Evolutionary conservation across 1,140 invertebrate species (phyloP).

Genomic region (Hirudo medicinalis): DNA sequence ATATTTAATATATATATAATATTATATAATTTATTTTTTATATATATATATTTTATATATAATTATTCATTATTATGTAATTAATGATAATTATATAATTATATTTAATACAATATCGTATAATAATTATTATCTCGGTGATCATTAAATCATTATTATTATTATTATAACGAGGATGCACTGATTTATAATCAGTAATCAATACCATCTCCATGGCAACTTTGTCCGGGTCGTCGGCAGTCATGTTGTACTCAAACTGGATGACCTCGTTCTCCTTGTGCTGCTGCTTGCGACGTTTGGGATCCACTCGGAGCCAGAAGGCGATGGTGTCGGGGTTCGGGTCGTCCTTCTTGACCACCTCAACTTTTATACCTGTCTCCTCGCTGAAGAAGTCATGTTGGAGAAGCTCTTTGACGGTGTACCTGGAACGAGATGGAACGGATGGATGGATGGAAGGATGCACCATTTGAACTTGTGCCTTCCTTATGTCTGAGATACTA

Average conservation of each 20-base stretch:
- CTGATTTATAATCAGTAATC: slow-evolving; percentile 10
- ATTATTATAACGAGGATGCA: slow-evolving; percentile 5
- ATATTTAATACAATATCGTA: too few relatives aligned
- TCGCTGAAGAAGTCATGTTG: slow-evolving; percentile 95
- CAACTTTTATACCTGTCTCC: slow-evolving; percentile 81
- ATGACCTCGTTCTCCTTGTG: slow-evolving; percentile 99
- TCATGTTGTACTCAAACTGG: slow-evolving; percentile 93
- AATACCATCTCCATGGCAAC: slow-evolving; percentile 85
- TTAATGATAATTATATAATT: too few relatives aligned
- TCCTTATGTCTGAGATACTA: too few relatives aligned
- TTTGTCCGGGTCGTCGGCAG: slow-evolving; percentile 79
- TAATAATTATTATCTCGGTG: not conserved
- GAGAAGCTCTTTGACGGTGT: slow-evolving; percentile 81
- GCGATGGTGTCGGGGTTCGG: slow-evolving; percentile 45
- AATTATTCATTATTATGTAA: too few relatives aligned
- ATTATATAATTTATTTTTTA: too few relatives aligned
- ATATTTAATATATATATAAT: too few relatives aligned
- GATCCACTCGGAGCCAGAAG: slow-evolving; percentile 81
- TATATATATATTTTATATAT: too few relatives aligned
- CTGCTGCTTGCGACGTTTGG: slow-evolving; percentile 83
- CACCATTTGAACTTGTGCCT: too few relatives aligned
- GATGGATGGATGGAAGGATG: too few relatives aligned
- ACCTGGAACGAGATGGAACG: slow-evolving; percentile 45
- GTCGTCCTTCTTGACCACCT: slow-evolving; percentile 64
- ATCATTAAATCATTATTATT: not conserved